Percentiles rank a stretch among this genome's conserved stretches.
phyloP scores from a whole-genome alignment of 1,140 invertebrate genomes.

The Sitobion miscanthi region DNA sequence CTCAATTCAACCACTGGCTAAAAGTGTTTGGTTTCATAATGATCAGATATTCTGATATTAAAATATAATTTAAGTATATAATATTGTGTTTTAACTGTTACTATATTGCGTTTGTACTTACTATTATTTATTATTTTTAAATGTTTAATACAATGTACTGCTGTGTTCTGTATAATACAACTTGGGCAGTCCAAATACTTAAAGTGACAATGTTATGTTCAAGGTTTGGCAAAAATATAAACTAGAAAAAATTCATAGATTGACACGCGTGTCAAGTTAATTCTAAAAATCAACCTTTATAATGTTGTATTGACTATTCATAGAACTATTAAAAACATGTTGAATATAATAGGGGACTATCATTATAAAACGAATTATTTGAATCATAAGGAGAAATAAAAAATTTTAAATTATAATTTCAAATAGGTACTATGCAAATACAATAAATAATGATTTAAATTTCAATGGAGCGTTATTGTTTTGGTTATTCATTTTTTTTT shows the following conservation, averaged over 20 bases:
- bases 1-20: too few species aligned
- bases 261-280: conserved; percentile 27
- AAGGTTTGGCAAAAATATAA: not conserved
- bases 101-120: not conserved
- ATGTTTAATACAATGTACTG: not conserved
- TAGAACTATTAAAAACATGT: not conserved
- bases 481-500: not conserved
- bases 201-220: not conserved
- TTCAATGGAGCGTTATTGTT: not conserved
- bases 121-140: not conserved
- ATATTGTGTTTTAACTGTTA: not conserved
- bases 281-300: conserved; percentile 25
- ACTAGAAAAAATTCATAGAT: not conserved
- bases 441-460: conserved; percentile 10
- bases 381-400: not conserved
- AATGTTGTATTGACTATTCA: conserved; percentile 7
- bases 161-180: not conserved
- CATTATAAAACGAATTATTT: conserved; percentile 15
- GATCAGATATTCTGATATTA: not conserved
- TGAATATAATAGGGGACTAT: not conserved
- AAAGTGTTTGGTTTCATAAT: not conserved
- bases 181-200: not conserved
- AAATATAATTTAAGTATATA: not conserved
- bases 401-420: conserved; percentile 47
- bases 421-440: conserved; percentile 30